phyloP scores from a whole-genome alignment of 1,140 invertebrate genomes.

The Heliconius hewitsoni region DNA sequence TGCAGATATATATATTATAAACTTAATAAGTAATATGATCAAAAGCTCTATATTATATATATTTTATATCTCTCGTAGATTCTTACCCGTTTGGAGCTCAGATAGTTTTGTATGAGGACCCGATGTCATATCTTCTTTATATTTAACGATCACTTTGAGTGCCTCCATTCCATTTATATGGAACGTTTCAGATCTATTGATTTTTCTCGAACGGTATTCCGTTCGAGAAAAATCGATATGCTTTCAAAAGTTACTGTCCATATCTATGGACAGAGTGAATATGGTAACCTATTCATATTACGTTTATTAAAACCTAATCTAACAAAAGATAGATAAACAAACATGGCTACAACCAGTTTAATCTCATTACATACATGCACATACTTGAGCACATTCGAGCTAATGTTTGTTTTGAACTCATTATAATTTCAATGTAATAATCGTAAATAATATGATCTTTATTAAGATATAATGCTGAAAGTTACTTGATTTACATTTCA shows the following conservation, averaged over 20 bases:
- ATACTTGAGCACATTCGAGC: conserved; percentile 6
- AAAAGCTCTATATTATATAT: too few species aligned
- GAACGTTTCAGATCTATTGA: neutral
- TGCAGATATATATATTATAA: too few species aligned
- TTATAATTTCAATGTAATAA: conserved; percentile 11
- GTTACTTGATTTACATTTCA: conserved; percentile 8
- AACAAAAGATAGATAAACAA: neutral
- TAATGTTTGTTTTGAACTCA: conserved; percentile 11
- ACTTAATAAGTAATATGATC: too few species aligned
- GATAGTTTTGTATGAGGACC: neutral
- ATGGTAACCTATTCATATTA: neutral
- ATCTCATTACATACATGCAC: neutral
- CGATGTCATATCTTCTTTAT: neutral
- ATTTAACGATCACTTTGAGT: conserved; percentile 1
- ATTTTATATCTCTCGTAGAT: neutral
- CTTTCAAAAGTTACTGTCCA: neutral
- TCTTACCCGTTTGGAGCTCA: neutral
- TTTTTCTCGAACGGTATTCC: neutral
- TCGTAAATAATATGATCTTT: conserved; percentile 6
- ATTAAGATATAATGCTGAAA: conserved; percentile 10
- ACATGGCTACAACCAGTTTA: neutral
- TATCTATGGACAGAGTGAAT: neutral
- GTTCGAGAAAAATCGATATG: neutral
- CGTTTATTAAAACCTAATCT: neutral
- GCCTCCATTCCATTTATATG: neutral